These are phyloP conservation scores for Steatornis caripensis DNA, from an alignment of 2,113 vertebrate species.

Conservation along the genomic window DNA sequence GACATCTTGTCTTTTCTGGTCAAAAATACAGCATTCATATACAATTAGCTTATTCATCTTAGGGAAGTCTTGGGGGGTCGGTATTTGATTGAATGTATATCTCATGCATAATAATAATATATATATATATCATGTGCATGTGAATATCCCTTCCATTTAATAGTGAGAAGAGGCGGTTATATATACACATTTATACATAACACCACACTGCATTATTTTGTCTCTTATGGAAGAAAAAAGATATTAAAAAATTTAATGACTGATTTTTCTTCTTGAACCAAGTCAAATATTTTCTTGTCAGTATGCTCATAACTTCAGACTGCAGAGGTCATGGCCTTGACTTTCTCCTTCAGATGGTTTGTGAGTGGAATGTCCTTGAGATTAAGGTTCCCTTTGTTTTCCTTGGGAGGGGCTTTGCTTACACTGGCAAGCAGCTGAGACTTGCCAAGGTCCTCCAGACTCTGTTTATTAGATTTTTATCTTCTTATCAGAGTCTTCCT, in stretches of 20 bases:
- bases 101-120: not conserved
- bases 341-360: slow-evolving; percentile 80
- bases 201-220: slow-evolving; percentile 25
- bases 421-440: slow-evolving; percentile 76
- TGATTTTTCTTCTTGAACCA: slow-evolving; percentile 79
- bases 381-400: slow-evolving; percentile 79
- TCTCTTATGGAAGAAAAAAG: slow-evolving; percentile 51
- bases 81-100: not conserved
- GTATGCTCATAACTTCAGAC: slow-evolving; percentile 78
- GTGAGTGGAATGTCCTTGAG: slow-evolving; percentile 76
- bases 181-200: not conserved
- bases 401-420: slow-evolving; percentile 81
- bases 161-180: not conserved
- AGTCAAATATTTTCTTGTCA: slow-evolving; percentile 84
- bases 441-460: slow-evolving; percentile 79
- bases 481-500: slow-evolving; percentile 83
- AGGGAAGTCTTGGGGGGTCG: not conserved
- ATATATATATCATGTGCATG: not conserved
- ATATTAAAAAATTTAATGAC: slow-evolving; percentile 74
- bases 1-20: not conserved
- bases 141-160: not conserved
- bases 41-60: not conserved
- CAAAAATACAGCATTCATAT: not conserved
- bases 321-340: slow-evolving; percentile 74
- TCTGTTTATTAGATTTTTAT: slow-evolving; percentile 88